A percentile compares a stretch with the other conserved stretches of the same genome.
Evolutionary conservation across 2,113 vertebrate genomes (phyloP).

Genomic region (Xiphias gladius): DNA sequence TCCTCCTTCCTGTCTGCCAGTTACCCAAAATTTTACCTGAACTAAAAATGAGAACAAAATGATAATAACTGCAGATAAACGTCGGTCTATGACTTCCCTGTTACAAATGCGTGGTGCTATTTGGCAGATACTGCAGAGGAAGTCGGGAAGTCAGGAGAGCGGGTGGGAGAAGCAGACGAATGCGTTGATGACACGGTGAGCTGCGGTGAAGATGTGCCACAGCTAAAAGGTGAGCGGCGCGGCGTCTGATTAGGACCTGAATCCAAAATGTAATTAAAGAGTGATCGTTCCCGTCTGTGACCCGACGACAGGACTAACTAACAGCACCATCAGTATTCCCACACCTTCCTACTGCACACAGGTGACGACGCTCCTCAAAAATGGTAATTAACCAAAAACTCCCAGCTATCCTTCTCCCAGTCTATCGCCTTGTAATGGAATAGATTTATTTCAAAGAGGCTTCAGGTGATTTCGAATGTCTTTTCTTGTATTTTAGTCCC

Average conservation of each 20-base stretch:
- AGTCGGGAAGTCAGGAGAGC: constrained; percentile 3
- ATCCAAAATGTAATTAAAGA: constrained; percentile 78
- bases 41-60: background rate
- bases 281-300: constrained; percentile 46
- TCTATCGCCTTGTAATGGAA: constrained; percentile 14
- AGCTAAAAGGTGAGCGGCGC: constrained; percentile 51
- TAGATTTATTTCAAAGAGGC: constrained; percentile 24
- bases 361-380: constrained; percentile 11
- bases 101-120: background rate
- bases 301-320: constrained; percentile 38
- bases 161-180: background rate
- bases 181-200: background rate
- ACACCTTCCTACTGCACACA: background rate
- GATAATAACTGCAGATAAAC: background rate
- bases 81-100: background rate
- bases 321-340: constrained; percentile 59
- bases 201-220: constrained; percentile 21
- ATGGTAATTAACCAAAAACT: constrained; percentile 23
- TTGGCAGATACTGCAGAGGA: background rate
- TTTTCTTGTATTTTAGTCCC: constrained; percentile 23
- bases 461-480: constrained; percentile 43
- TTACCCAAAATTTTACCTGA: background rate
- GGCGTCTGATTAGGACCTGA: constrained; percentile 67
- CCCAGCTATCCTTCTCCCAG: background rate
- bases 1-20: background rate